These are phyloP conservation scores for Pogonocichla stellata DNA, from an alignment of 2,113 vertebrate species.

Conservation along the genomic window DNA sequence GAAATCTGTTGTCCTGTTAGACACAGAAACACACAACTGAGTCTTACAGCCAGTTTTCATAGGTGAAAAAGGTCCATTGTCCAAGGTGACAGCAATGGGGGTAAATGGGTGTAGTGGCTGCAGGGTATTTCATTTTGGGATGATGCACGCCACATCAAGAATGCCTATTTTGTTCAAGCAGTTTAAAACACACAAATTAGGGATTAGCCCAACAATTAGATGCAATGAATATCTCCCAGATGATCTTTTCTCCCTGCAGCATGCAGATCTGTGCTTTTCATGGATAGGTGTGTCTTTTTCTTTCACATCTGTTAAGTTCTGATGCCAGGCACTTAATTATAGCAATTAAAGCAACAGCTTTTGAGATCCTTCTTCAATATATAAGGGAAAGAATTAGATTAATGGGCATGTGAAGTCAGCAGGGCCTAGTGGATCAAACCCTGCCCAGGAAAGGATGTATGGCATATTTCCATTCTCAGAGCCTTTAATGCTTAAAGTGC, in stretches of 20 bases:
- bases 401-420: not conserved
- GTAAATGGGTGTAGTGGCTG: not conserved
- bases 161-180: not conserved
- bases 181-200: not conserved
- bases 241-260: not conserved
- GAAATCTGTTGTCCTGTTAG: not conserved
- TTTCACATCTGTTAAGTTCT: not conserved
- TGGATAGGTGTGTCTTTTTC: not conserved
- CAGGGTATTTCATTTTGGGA: not conserved
- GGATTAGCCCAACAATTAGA: not conserved
- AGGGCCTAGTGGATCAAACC: not conserved
- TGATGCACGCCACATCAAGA: not conserved
- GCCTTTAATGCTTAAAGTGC: not conserved
- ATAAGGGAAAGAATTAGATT: not conserved
- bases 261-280: not conserved
- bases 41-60: not conserved
- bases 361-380: not conserved
- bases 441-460: not conserved
- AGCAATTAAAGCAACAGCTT: not conserved
- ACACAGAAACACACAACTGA: not conserved
- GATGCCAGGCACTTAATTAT: not conserved
- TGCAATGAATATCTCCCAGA: not conserved
- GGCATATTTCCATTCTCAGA: not conserved
- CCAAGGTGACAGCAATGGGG: not conserved
- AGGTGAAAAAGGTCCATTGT: not conserved